phyloP scores from a whole-genome alignment of 2,888 invertebrate genomes.

The Agrilus cyanescens region DNA sequence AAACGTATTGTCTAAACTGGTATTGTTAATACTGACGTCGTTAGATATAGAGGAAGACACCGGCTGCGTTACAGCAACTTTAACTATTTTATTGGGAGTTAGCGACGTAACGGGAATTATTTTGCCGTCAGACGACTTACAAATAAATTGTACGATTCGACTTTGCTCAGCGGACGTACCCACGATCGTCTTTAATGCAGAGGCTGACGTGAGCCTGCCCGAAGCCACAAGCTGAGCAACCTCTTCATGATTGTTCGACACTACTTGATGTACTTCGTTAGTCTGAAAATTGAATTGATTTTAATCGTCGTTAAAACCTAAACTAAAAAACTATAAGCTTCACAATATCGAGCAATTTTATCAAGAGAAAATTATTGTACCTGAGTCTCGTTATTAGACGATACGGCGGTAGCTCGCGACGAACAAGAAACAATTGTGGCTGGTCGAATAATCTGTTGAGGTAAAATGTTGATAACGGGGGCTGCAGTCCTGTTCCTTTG shows the following conservation, averaged over 20 bases:
- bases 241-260: neutral
- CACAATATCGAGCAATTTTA: too few species aligned
- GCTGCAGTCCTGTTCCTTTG: conserved; percentile 23
- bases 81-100: conserved; percentile 43
- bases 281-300: too few species aligned
- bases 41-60: conserved; percentile 16
- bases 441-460: conserved; percentile 32
- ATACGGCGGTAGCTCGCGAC: conserved; percentile 6
- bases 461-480: conserved; percentile 33
- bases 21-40: conserved; percentile 35
- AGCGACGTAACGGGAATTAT: conserved; percentile 44
- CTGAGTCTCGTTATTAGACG: neutral
- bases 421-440: conserved; percentile 10
- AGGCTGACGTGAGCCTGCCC: conserved; percentile 15
- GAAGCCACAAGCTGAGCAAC: neutral
- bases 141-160: conserved; percentile 46
- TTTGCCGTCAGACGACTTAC: conserved; percentile 50
- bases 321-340: too few species aligned
- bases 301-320: too few species aligned
- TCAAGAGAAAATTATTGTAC: neutral
- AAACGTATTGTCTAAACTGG: conserved; percentile 44
- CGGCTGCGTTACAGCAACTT: conserved; percentile 27
- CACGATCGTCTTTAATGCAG: conserved; percentile 18
- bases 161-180: conserved; percentile 24
- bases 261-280: too few species aligned